phyloP scores from a whole-genome alignment of 2,888 invertebrate genomes.

The Cybosia mesomella region DNA sequence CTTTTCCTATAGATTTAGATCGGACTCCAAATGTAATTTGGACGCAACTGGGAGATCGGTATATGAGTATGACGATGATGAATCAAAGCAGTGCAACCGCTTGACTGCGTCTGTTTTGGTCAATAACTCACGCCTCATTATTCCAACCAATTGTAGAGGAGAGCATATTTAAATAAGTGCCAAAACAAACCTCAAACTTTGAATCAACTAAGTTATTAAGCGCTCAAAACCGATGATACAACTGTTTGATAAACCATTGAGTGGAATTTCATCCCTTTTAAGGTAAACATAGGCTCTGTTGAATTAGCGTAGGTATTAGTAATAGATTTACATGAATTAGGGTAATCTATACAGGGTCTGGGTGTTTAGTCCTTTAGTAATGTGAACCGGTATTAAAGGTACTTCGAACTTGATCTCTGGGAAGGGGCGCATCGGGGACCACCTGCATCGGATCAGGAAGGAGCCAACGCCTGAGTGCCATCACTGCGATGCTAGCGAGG shows the following conservation, averaged over 20 bases:
- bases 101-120: too few species aligned
- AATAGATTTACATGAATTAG: not conserved
- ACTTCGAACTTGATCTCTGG: not conserved
- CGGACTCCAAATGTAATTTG: too few species aligned
- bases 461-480: too few species aligned
- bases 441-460: too few species aligned
- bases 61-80: too few species aligned
- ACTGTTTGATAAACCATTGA: constrained; percentile 12
- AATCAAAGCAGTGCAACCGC: too few species aligned
- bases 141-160: not conserved
- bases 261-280: not conserved
- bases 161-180: not conserved
- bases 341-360: not conserved
- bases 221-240: not conserved
- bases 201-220: not conserved
- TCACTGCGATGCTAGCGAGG: too few species aligned
- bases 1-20: too few species aligned
- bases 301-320: constrained; percentile 2
- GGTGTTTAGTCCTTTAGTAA: not conserved
- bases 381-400: not conserved
- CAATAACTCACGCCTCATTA: too few species aligned
- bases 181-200: not conserved
- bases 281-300: not conserved
- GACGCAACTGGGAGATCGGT: too few species aligned
- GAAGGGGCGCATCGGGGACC: too few species aligned